Percentiles rank a stretch among this genome's conserved stretches.
Evolutionary conservation across 2,113 vertebrate genomes (phyloP).

Genomic region (Fregetta grallaria): DNA sequence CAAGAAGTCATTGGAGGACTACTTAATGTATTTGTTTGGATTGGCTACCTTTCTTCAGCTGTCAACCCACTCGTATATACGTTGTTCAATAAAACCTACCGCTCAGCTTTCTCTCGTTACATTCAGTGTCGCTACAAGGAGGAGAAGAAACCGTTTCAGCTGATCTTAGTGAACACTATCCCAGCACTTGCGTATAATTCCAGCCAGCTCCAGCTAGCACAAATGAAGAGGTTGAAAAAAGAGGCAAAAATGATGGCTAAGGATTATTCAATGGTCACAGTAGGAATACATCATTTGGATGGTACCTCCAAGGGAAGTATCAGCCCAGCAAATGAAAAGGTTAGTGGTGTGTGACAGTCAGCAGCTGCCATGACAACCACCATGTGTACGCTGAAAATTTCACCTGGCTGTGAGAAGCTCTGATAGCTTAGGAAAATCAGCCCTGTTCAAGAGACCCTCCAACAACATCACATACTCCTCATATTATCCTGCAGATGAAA

Average conservation of each 20-base stretch:
- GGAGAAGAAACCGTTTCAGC: constrained; percentile 87
- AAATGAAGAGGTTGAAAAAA: constrained; percentile 72
- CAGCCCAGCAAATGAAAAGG: constrained; percentile 68
- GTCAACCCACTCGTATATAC: constrained; percentile 96
- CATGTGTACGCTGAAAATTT: not conserved
- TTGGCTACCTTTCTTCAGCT: constrained; percentile 93
- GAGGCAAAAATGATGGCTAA: constrained; percentile 67
- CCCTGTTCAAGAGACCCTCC: constrained; percentile 13
- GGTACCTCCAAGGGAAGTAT: constrained; percentile 52
- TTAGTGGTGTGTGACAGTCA: constrained; percentile 79
- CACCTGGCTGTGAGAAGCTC: not conserved
- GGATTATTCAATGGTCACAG: constrained; percentile 65
- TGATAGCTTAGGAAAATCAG: constrained; percentile 25
- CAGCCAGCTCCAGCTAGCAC: constrained; percentile 78
- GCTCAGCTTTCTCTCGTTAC: constrained; percentile 89
- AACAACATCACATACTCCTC: constrained; percentile 2
- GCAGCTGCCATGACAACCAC: constrained; percentile 57
- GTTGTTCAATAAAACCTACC: constrained; percentile 92
- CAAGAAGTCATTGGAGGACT: constrained; percentile 79
- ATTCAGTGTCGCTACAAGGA: constrained; percentile 89
- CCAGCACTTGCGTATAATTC: constrained; percentile 88
- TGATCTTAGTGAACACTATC: constrained; percentile 93
- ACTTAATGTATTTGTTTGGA: constrained; percentile 95
- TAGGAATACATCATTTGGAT: constrained; percentile 61
- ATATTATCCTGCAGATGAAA: constrained; percentile 39